Conservation (phyloP, 1,140 invertebrate genomes). For the Danaus melanippus region DNA sequence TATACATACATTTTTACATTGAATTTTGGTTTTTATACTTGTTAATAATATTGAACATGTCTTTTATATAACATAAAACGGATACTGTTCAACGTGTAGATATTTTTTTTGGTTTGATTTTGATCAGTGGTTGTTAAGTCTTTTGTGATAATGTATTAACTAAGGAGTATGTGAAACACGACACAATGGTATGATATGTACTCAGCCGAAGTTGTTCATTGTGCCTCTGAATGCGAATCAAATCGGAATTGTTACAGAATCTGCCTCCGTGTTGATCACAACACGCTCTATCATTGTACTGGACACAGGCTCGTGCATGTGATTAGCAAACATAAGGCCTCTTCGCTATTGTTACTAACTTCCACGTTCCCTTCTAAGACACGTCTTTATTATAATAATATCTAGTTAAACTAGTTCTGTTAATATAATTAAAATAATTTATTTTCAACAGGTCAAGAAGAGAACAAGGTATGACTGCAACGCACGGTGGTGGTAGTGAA, state of each 20-base stretch:
- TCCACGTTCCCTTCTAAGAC: neutral
- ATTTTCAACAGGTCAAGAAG: slow-evolving; percentile 46
- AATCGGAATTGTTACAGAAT: slow-evolving; percentile 45
- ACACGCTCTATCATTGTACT: slow-evolving; percentile 17
- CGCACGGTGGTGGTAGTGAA: slow-evolving; percentile 64
- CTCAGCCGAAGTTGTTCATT: slow-evolving; percentile 40
- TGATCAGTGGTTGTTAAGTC: too few species aligned
- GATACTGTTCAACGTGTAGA: too few species aligned
- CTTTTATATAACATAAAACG: too few species aligned
- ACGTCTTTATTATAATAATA: too few species aligned
- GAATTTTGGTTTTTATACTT: too few species aligned
- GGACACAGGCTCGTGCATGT: neutral
- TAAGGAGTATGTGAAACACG: slow-evolving; percentile 37
- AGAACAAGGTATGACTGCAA: slow-evolving; percentile 64
- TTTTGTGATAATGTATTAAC: slow-evolving; percentile 33
- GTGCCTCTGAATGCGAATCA: slow-evolving; percentile 34
- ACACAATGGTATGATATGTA: slow-evolving; percentile 44
- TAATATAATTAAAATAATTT: neutral
- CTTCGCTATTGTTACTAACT: slow-evolving; percentile 7
- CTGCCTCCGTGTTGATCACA: slow-evolving; percentile 20
- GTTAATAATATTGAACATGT: too few species aligned
- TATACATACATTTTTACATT: too few species aligned
- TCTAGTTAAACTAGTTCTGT: too few species aligned
- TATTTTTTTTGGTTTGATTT: too few species aligned
- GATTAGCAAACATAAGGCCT: slow-evolving; percentile 6